A percentile compares a stretch with the other conserved stretches of the same genome.
Evolutionary conservation across 2,797 vertebrate species (phyloP).

Genomic region (Aphelocoma californica): DNA sequence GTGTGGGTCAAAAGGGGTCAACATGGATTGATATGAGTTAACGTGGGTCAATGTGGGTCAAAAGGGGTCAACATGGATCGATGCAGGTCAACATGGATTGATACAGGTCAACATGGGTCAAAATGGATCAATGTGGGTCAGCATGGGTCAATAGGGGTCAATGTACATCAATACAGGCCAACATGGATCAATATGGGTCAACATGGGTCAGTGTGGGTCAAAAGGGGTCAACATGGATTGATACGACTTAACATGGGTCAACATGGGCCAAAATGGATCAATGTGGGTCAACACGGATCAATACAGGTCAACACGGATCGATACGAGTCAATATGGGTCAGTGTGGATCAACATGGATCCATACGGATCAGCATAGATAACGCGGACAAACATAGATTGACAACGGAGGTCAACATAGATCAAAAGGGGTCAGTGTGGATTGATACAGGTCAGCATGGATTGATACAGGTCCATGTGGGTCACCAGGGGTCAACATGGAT

Average conservation of each 20-base stretch:
- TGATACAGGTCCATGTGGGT: no score
- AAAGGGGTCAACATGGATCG: accelerated
- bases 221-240: no score
- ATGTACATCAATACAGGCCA: no score
- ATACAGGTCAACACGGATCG: accelerated
- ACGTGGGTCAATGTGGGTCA: accelerated
- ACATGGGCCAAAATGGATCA: not conserved
- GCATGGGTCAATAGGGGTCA: not conserved
- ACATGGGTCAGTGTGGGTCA: accelerated
- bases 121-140: not conserved
- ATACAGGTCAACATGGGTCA: no score
- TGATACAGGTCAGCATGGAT: no score
- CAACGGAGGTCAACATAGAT: not conserved
- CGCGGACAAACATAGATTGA: not conserved
- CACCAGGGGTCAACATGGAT: no score
- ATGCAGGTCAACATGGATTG: no score
- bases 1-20: no score
- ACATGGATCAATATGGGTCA: accelerated
- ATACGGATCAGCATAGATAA: not conserved
- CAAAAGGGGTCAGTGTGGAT: not conserved
- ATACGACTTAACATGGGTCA: accelerated
- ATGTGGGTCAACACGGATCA: accelerated
- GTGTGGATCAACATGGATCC: accelerated
- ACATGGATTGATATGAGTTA: accelerated
- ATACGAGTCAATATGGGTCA: accelerated